Evolutionary conservation across 2,113 vertebrate genomes (phyloP).

Genomic region (Zingel zingel): DNA sequence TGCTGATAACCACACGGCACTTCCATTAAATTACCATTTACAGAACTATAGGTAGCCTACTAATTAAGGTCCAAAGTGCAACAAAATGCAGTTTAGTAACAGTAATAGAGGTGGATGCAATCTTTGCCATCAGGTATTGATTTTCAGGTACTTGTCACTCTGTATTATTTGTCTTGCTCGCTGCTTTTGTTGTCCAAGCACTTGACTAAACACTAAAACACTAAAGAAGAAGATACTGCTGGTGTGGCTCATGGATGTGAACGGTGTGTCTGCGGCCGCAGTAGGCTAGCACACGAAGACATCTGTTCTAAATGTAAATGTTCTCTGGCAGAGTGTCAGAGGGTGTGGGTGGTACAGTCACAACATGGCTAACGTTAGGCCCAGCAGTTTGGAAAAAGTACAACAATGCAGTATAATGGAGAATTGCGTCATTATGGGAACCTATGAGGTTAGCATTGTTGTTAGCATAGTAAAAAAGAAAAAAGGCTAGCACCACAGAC

Average conservation of each 20-base stretch:
- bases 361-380: background rate
- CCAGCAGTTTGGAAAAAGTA: background rate
- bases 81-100: background rate
- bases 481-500: background rate
- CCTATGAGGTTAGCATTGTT: background rate
- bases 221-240: too few relatives aligned
- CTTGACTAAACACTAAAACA: background rate
- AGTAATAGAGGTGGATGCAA: background rate
- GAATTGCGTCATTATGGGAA: background rate
- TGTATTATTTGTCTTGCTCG: background rate
- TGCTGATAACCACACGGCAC: background rate
- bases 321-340: background rate
- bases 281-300: too few relatives aligned
- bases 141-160: background rate
- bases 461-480: too few relatives aligned
- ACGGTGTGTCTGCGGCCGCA: too few relatives aligned
- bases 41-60: slow-evolving; percentile 19
- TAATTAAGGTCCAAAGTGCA: slow-evolving; percentile 1
- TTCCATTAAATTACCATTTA: background rate
- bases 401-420: background rate
- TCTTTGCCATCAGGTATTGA: background rate
- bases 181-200: background rate
- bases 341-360: background rate
- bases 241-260: too few relatives aligned
- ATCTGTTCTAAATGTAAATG: too few relatives aligned